Evolutionary conservation across 2,113 vertebrate genomes (phyloP), one percentile per base, ranked within the genome.

Genomic region (Cyphomyrus discorhynchus): DNA sequence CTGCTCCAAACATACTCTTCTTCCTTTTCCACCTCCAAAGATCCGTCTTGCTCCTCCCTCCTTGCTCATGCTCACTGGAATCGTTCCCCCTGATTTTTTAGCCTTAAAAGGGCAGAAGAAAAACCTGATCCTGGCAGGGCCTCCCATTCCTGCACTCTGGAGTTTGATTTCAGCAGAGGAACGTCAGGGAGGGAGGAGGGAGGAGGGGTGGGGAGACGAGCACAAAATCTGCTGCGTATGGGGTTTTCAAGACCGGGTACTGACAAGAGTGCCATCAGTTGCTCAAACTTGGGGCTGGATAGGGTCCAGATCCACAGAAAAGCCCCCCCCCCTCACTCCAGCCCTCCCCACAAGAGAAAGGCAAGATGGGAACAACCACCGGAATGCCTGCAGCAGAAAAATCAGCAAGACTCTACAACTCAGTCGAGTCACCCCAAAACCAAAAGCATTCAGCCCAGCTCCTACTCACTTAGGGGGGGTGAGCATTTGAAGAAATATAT

Each of bases 81-180:
- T 93, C 92, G 87, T 94, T 95, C 94, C 94, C 94, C 94, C 92
- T 95, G 94, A 93, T 94, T 96, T 96, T 96, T 95, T 96, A 94
- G 95, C 95, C 96, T 95, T 96, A 96, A 96, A 96, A 96, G 95
- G 96, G 95, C 94, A 96, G 95, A 96, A 96, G 94, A 70, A 92
- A 96, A 96, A 96, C 95, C 94, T 93, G 94, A 95, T 95, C 92
- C 92, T 95, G 95, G 95, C 95, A 93, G 93, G 90, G 94, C 94
- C 94, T 94, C 95, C 62, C 94, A 94, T 93, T 96, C 91, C 92
- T 88, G 50, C 90, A 90, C 93, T 90, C 89, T 56, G 88, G 50
- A 92, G 93, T 92, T 94, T 96, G 93, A 95, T 96, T 96, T 96
- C 96, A 96, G 46, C 47, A 21, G 91, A 88, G 77, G 3, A 47